Conservation (phyloP, 1,140 invertebrate genomes). For the Holotrichia oblita region DNA sequence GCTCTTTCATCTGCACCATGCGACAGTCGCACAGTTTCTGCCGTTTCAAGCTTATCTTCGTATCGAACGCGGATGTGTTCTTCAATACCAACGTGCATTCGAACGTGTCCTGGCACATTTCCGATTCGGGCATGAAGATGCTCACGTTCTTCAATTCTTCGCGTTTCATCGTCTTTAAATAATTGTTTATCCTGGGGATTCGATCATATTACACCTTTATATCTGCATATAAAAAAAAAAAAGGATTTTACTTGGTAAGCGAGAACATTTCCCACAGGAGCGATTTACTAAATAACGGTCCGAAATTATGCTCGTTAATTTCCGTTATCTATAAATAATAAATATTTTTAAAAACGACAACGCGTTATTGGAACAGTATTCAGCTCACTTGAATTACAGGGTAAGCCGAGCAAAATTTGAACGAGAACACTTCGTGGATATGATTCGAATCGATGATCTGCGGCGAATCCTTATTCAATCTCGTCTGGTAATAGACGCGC, state of each 20-base stretch:
- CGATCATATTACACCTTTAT: not conserved
- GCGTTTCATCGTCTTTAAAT: conserved; percentile 43
- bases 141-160: conserved; percentile 44
- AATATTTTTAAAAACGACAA: too few species aligned
- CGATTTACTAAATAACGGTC: conserved; percentile 50
- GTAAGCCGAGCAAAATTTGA: not conserved
- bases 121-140: conserved; percentile 46
- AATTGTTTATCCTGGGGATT: conserved; percentile 44
- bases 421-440: not conserved
- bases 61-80: conserved; percentile 48
- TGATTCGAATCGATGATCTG: not conserved
- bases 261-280: conserved; percentile 50
- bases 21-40: conserved; percentile 52
- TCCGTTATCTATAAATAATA: conserved; percentile 48
- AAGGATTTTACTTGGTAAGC: conserved; percentile 47
- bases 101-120: conserved; percentile 43
- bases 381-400: not conserved
- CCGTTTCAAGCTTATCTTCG: conserved; percentile 46
- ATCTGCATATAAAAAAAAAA: too few species aligned
- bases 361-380: too few species aligned
- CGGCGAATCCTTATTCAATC: not conserved
- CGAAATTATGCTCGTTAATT: conserved; percentile 51
- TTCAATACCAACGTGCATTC: conserved; percentile 46
- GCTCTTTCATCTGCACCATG: conserved; percentile 35
- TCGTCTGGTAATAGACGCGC: conserved; percentile 6